A percentile compares a stretch with the other conserved stretches of the same genome.
Evolutionary conservation across 2,113 vertebrate species (phyloP).

Genomic region (Eira barbara): DNA sequence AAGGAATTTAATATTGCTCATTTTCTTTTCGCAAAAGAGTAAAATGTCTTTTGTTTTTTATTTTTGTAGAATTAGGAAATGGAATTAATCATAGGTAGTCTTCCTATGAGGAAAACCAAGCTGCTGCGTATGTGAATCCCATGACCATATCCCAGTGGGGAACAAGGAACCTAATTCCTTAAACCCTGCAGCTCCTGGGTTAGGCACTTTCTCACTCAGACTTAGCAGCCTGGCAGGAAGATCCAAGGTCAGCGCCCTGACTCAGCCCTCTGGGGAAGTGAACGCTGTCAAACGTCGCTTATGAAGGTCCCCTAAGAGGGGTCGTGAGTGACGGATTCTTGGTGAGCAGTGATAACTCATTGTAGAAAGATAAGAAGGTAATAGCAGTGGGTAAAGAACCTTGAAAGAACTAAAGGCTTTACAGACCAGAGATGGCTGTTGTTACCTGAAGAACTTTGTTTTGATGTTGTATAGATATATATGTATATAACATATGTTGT

Average conservation of each 20-base stretch:
- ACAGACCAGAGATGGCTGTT: background rate
- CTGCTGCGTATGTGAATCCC: background rate
- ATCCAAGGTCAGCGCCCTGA: background rate
- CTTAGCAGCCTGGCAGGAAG: background rate
- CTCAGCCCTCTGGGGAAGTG: background rate
- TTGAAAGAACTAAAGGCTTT: background rate
- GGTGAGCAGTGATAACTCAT: background rate
- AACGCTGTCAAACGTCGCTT: background rate
- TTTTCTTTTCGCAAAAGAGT: background rate
- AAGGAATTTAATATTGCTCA: background rate
- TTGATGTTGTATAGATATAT: background rate
- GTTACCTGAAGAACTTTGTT: background rate
- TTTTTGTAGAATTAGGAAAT: slow-evolving; percentile 25
- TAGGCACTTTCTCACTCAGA: background rate
- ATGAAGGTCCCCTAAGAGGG: background rate
- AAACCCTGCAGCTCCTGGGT: background rate
- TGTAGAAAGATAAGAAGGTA: background rate
- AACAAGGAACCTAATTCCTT: background rate
- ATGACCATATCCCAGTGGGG: background rate
- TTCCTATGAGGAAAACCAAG: background rate
- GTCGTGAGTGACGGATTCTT: background rate
- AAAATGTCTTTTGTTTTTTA: background rate
- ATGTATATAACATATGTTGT: background rate
- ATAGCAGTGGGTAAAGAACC: background rate
- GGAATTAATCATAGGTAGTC: background rate